Evolutionary conservation across 2,113 vertebrate species (phyloP).

Genomic region (Geococcyx californianus): DNA sequence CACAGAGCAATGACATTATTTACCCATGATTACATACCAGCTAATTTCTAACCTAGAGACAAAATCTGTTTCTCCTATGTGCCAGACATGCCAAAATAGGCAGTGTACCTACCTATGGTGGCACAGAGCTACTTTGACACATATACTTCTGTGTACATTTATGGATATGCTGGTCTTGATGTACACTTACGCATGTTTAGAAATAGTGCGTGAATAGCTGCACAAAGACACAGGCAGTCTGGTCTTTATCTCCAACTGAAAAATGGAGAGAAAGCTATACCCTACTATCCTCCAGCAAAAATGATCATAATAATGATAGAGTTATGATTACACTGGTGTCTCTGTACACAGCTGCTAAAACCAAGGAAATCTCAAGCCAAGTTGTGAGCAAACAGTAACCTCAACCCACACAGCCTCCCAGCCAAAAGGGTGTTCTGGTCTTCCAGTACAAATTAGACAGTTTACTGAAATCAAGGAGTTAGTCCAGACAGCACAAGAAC

Average conservation of each 20-base stretch:
- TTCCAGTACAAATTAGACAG: not conserved
- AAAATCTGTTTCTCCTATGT: not conserved
- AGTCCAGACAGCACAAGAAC: not conserved
- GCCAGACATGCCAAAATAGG: not conserved
- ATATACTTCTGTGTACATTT: not conserved
- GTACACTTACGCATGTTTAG: not conserved
- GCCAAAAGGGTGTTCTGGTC: not conserved
- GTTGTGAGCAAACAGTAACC: not conserved
- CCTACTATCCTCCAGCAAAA: not conserved
- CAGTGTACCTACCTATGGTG: not conserved
- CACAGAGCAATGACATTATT: not conserved
- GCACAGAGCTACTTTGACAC: not conserved
- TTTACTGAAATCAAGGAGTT: not conserved
- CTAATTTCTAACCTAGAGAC: not conserved
- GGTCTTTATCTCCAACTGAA: not conserved
- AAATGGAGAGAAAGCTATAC: not conserved
- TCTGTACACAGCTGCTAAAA: not conserved
- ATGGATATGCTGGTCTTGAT: not conserved
- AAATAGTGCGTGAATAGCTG: not conserved
- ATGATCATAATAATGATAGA: rapidly evolving
- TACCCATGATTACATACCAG: not conserved
- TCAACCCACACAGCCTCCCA: not conserved
- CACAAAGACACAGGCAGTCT: not conserved
- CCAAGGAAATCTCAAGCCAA: not conserved
- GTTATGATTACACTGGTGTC: not conserved